Base-by-base conservation (phyloP, 2,113 vertebrate species). In the Oncorhynchus gorbuscha region DNA sequence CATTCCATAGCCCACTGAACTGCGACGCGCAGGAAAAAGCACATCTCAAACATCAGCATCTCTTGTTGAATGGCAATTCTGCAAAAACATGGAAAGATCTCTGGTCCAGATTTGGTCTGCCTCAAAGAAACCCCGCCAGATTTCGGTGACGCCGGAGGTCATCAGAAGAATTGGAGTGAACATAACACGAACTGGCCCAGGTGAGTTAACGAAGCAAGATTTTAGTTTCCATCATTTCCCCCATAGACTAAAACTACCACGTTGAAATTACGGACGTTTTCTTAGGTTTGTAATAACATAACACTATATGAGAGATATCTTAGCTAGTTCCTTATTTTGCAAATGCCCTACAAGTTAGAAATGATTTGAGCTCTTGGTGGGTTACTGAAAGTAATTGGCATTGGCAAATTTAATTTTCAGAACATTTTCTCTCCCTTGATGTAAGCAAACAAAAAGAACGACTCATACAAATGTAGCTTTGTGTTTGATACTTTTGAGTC, bases 61-160 rank as follows among this genome's bases (percentile, higher is more conserved):
- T 85, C 79, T 71, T 89, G 83, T 94, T 94, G 94, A 94, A 94
- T 94, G 94, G 94, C 94, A 92, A 86, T 94, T 83, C 88, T 93
- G 93, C 94, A 94, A 94, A 94, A 94, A 92, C 85, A 94, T 92
- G 92, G 90, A 78, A 94, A 94, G 86, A 93, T 82, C 91, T 85
- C 83, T 82, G 68, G 77, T 92, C 86, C 89, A 83, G 93, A 94
- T 84, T 81, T 91, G 91, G 85, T 89, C 79, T 87, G 86, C 81
- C 75, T 85, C 86, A 93, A 92, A 87, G 93, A 94, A 49, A 90
- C 75, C 84, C 86, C 88, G 62, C 16, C 82, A 8, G 92, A 92
- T 48, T 81, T 79, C 58, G 90, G 88, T 81, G 76, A 48, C 24
- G 74, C 81, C 22, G 93, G 90, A 51, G 78, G 87, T 75, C 91